phyloP scores from a whole-genome alignment of 2,888 invertebrate genomes.

The Mayetiola destructor region DNA sequence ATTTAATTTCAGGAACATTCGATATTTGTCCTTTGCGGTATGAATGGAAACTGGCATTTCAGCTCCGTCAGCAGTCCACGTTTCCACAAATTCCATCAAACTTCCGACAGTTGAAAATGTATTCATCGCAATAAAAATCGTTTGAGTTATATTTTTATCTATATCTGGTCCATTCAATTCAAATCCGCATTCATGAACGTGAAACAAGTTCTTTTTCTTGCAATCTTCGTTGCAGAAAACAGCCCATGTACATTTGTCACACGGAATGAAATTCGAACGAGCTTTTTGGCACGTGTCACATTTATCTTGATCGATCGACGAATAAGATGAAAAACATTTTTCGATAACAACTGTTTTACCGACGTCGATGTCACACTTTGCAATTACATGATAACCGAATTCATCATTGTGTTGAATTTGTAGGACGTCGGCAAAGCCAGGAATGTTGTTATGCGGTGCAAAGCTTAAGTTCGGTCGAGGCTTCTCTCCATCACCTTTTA shows the following conservation, averaged over 20 bases:
- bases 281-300: neutral
- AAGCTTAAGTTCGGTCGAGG: neutral
- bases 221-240: neutral
- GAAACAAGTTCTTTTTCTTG: neutral
- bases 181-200: neutral
- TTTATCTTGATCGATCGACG: neutral
- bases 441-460: neutral
- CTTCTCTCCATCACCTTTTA: neutral
- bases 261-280: neutral
- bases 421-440: neutral
- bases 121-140: neutral
- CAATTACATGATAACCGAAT: neutral
- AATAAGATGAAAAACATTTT: neutral
- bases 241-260: neutral
- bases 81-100: conserved; percentile 5
- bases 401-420: neutral
- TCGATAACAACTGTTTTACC: neutral
- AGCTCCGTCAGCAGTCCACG: neutral
- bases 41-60: neutral
- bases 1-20: neutral
- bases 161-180: neutral
- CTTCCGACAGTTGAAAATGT: neutral
- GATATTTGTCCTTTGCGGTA: neutral
- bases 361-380: neutral
- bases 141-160: neutral